Base-by-base conservation (phyloP, 2,797 vertebrate species). In the Myotis pilosus region DNA sequence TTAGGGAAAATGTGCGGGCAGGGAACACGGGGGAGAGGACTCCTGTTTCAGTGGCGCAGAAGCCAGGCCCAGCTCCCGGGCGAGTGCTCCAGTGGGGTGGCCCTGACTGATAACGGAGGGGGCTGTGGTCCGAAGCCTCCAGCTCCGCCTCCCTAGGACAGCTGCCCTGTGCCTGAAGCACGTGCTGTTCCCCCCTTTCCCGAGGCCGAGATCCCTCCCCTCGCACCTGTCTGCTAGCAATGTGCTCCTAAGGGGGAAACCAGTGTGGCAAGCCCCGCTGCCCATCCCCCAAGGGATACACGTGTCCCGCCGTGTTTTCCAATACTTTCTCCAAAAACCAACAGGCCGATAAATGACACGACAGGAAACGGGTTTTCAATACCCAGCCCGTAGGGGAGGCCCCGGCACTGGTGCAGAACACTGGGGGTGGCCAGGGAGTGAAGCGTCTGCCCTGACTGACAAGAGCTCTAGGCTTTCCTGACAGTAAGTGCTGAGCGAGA, bases 281-380 rank as follows among this genome's bases (percentile, higher is more conserved):
- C 51, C n/a, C 36, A 10, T 3, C 12, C 5, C 36, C 74, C 51
- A 12, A 25, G 68, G 75, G 74, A 30, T 0, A 1, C 33, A 19
- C 6, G 30, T 2, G 17, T 20, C 36, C 68, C 38, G 7, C 22
- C 30, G 51, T 0, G 1, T 62, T 75, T 28, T n/a, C 5, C 47
- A 38, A 83, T 7, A 4, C 64, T n/a, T 22, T 20, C 60, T 83
- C 66, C 41, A 28, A 38, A 33, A 57, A 44, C 0, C 3, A 33
- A 13, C 17, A 11, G 20, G 60, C 28, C 13, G 36, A 57, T 38
- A 19, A 23, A 47, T 6, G 47, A 33, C 72, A 25, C 22, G 13
- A 8, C 2, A 0, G 0, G 86, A 53, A 2, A n/a, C 1, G 0
- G 0, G 0, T 17, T 36, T 49, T 33, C 60, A n/a, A 72, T 0